Conservation (phyloP, 2,888 invertebrate genomes). For the Drosophila recens region DNA sequence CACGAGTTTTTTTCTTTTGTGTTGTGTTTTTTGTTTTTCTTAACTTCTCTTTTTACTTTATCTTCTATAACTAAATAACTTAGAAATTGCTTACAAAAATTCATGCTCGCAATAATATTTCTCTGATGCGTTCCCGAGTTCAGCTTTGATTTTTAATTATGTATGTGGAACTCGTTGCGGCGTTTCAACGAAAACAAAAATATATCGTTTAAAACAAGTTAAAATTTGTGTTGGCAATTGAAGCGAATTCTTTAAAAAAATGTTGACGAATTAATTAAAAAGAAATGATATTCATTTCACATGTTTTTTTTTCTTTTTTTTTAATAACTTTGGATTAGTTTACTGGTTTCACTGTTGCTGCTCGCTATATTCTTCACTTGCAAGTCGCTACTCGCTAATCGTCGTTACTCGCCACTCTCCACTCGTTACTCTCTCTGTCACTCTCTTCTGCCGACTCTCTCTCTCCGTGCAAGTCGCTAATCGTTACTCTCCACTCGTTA, state of each 20-base stretch:
- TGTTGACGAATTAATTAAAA: slow-evolving; percentile 46
- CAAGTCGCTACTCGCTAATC: not conserved
- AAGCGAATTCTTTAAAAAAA: slow-evolving; percentile 27
- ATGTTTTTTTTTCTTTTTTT: not conserved
- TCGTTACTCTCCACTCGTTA: not conserved
- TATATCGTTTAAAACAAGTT: slow-evolving; percentile 61
- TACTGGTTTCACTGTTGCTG: slow-evolving; percentile 17
- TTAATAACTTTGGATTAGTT: slow-evolving; percentile 56
- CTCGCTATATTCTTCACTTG: not conserved
- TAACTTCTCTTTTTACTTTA: slow-evolving; percentile 9
- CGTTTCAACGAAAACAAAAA: slow-evolving; percentile 26
- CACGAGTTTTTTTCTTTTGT: slow-evolving; percentile 29
- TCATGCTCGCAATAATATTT: slow-evolving; percentile 40
- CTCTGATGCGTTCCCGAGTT: slow-evolving; percentile 29
- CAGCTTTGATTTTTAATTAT: slow-evolving; percentile 13
- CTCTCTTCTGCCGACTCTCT: too few species aligned
- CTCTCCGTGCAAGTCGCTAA: not conserved
- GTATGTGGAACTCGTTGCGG: slow-evolving; percentile 14
- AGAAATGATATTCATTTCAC: slow-evolving; percentile 43
- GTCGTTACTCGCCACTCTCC: not conserved
- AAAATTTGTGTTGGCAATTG: slow-evolving; percentile 42
- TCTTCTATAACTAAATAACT: slow-evolving; percentile 77
- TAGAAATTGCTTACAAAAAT: slow-evolving; percentile 54
- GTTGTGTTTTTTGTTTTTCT: slow-evolving; percentile 23
- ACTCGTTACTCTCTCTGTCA: too few species aligned